Evolutionary conservation across 1,140 invertebrate species (phyloP).

Genomic region (Drosophila arizonae): DNA sequence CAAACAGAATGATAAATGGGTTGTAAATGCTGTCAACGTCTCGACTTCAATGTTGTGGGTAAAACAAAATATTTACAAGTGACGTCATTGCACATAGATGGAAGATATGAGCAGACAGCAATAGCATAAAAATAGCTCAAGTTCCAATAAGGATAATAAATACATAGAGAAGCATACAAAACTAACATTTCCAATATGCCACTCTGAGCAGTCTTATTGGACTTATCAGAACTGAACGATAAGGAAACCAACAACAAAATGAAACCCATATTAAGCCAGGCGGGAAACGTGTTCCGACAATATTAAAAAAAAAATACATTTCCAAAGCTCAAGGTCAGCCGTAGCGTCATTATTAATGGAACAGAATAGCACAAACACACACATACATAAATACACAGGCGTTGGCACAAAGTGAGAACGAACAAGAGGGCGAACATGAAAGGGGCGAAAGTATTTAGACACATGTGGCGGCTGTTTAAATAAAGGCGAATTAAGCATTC

Average conservation of each 20-base stretch:
- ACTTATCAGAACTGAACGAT: slow-evolving; percentile 39
- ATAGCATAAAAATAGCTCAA: neutral
- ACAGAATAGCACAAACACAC: slow-evolving; percentile 29
- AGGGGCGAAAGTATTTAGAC: neutral
- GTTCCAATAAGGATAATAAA: neutral
- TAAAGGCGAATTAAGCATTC: slow-evolving; percentile 64
- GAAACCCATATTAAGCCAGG: slow-evolving; percentile 26
- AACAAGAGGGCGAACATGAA: neutral
- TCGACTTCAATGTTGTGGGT: neutral
- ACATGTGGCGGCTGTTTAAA: slow-evolving; percentile 73
- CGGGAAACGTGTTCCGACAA: slow-evolving; percentile 65
- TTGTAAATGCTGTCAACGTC: slow-evolving; percentile 20
- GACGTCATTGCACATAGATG: slow-evolving; percentile 14
- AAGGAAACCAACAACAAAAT: slow-evolving; percentile 40
- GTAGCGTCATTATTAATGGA: slow-evolving; percentile 79
- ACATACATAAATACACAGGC: neutral
- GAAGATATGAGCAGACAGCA: neutral
- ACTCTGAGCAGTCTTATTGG: neutral
- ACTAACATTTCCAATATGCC: neutral
- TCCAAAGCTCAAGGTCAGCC: slow-evolving; percentile 77
- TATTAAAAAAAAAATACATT: slow-evolving; percentile 47
- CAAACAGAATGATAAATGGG: slow-evolving; percentile 37
- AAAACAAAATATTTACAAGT: slow-evolving; percentile 4
- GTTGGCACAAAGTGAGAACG: neutral
- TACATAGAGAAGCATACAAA: neutral